phyloP scores from a whole-genome alignment of 2,888 invertebrate genomes.

The Phragmatobia fuliginosa region DNA sequence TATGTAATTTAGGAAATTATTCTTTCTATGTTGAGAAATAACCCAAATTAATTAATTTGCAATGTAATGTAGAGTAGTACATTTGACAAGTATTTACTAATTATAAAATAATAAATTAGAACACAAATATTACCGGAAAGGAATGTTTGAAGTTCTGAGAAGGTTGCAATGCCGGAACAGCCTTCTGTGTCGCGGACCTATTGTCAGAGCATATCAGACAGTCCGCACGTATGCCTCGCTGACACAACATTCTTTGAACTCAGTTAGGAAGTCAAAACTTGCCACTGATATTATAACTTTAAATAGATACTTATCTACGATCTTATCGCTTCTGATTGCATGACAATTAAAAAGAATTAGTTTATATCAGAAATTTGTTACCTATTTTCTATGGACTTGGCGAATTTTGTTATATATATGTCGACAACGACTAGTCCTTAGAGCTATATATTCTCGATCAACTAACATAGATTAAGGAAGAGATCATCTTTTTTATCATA shows the following conservation, averaged over 20 bases:
- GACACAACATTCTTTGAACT: constrained; percentile 7
- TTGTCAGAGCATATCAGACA: constrained; percentile 4
- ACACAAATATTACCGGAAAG: constrained; percentile 2
- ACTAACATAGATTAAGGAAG: too few relatives aligned
- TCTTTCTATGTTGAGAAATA: too few relatives aligned
- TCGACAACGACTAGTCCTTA: too few relatives aligned
- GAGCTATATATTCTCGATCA: too few relatives aligned
- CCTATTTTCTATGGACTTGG: too few relatives aligned
- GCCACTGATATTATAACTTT: not conserved
- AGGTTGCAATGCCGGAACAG: constrained; percentile 12
- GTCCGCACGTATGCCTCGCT: not conserved
- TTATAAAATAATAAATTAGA: not conserved
- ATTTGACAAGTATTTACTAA: too few relatives aligned
- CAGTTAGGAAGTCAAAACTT: constrained; percentile 1
- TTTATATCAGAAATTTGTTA: not conserved
- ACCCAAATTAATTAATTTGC: too few relatives aligned
- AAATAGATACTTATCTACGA: not conserved
- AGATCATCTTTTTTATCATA: too few relatives aligned
- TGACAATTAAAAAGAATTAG: not conserved
- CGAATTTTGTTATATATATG: too few relatives aligned
- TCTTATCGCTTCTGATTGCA: not conserved
- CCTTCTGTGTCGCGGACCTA: constrained; percentile 2
- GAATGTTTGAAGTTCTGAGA: constrained; percentile 10
- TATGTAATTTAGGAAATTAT: too few relatives aligned
- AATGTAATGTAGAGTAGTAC: too few relatives aligned